phyloP scores from a whole-genome alignment of 2,797 vertebrate species.

The Antennarius maculatus region DNA sequence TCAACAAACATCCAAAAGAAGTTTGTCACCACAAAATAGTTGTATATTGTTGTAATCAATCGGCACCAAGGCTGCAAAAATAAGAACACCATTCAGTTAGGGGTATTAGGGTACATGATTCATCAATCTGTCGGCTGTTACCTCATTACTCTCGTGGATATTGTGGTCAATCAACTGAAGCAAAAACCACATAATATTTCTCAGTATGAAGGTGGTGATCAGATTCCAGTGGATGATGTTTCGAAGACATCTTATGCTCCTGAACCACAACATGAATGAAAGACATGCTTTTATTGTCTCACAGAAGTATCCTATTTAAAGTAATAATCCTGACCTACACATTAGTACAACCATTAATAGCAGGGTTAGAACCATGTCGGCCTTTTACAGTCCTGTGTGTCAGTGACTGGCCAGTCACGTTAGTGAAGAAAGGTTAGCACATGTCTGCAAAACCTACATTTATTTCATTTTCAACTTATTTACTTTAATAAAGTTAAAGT shows the following conservation, averaged over 20 bases:
- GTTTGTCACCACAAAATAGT: constrained; percentile 99
- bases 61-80: constrained; percentile 93
- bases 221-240: constrained; percentile 99
- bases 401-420: too few relatives aligned
- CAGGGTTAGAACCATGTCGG: too few relatives aligned
- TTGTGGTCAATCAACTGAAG: constrained; percentile 96
- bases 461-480: too few relatives aligned
- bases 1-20: constrained; percentile 99
- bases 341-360: too few relatives aligned
- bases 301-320: too few relatives aligned
- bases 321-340: too few relatives aligned
- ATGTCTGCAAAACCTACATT: too few relatives aligned
- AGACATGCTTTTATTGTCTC: background rate
- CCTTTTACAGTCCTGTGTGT: too few relatives aligned
- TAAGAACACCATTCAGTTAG: constrained; percentile 15
- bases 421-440: too few relatives aligned
- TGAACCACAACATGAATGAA: constrained; percentile 47
- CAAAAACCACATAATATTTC: constrained; percentile 95
- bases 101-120: too few relatives aligned
- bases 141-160: constrained; percentile 96
- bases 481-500: too few relatives aligned
- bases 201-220: constrained; percentile 96
- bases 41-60: constrained; percentile 94
- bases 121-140: constrained; percentile 52
- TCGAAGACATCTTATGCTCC: constrained; percentile 95